Evolutionary conservation across 2,888 invertebrate genomes (phyloP).

Genomic region (Bellardia bayeri): DNA sequence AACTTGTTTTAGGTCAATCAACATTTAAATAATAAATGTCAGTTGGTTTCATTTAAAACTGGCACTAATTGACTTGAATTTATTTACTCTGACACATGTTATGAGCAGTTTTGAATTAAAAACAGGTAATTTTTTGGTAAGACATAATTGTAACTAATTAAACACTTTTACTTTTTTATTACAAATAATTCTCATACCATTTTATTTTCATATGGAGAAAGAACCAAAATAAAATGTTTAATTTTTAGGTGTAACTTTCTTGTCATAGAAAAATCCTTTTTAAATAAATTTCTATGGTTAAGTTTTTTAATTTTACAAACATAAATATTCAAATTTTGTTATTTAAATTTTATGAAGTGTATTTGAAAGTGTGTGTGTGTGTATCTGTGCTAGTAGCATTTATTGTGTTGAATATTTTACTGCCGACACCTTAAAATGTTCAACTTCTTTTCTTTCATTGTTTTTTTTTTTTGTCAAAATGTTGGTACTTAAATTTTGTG

Average conservation of each 20-base stretch:
- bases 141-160: background rate
- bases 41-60: constrained; percentile 21
- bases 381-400: constrained; percentile 18
- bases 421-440: constrained; percentile 68
- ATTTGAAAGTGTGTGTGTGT: background rate
- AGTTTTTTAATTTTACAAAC: constrained; percentile 11
- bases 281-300: constrained; percentile 32
- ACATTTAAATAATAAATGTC: constrained; percentile 14
- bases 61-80: constrained; percentile 8
- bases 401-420: constrained; percentile 63
- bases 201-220: too few relatives aligned
- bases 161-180: constrained; percentile 48
- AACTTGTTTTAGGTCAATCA: background rate
- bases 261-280: constrained; percentile 1
- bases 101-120: background rate
- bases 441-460: constrained; percentile 53
- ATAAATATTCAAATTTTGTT: constrained; percentile 43
- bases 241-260: constrained; percentile 20
- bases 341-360: constrained; percentile 48
- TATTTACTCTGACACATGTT: background rate
- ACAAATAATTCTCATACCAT: background rate
- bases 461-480: background rate
- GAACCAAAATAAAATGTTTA: background rate
- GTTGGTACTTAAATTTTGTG: constrained; percentile 38
- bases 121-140: background rate